phyloP scores from a whole-genome alignment of 2,888 invertebrate genomes.

The Tenthredo livida region DNA sequence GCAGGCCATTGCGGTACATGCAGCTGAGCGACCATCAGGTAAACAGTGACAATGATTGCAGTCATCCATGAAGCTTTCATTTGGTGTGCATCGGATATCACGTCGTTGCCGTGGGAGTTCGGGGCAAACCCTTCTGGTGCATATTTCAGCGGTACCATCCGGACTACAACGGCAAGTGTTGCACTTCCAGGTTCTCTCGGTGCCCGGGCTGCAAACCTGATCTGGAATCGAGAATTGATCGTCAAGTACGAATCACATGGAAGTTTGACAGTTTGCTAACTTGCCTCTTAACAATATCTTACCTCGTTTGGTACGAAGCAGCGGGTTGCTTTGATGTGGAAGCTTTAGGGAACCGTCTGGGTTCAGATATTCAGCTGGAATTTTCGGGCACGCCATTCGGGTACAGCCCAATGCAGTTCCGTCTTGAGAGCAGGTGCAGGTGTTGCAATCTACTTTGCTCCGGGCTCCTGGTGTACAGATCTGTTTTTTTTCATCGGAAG shows the following conservation, averaged over 20 bases:
- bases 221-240: neutral
- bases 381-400: constrained; percentile 60
- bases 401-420: constrained; percentile 69
- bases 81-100: constrained; percentile 69
- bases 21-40: constrained; percentile 78
- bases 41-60: constrained; percentile 80
- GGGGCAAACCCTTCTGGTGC: neutral
- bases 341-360: constrained; percentile 30
- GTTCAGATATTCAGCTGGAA: constrained; percentile 30
- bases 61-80: constrained; percentile 70
- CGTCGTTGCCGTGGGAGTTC: constrained; percentile 1
- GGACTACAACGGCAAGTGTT: constrained; percentile 79
- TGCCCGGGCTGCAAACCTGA: neutral
- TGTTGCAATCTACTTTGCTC: constrained; percentile 79
- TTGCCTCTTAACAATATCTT: neutral
- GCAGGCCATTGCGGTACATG: constrained; percentile 78
- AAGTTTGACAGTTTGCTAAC: neutral
- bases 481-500: constrained; percentile 18
- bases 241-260: neutral
- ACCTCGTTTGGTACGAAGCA: constrained; percentile 54
- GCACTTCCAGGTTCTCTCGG: constrained; percentile 68
- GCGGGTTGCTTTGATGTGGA: constrained; percentile 39
- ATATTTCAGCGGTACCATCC: constrained; percentile 67
- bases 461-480: constrained; percentile 58
- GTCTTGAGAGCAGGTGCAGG: constrained; percentile 81